Conservation (phyloP, 2,113 vertebrate genomes). For the Notiomystis cincta region DNA sequence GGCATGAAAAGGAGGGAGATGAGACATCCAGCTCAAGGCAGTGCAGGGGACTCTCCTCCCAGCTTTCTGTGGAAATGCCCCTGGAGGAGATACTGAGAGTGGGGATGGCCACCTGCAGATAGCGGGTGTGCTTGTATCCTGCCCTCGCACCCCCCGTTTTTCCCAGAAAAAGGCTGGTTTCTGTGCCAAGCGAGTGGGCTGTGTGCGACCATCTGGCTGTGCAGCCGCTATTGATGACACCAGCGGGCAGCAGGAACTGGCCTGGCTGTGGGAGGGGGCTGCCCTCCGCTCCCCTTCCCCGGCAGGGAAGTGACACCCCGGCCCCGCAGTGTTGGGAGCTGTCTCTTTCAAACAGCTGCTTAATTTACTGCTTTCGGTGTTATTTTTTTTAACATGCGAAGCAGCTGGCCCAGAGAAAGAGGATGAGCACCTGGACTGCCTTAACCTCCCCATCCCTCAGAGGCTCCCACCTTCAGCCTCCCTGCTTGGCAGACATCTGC, state of each 20-base stretch:
- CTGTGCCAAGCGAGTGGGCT: not conserved
- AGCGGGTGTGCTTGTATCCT: not conserved
- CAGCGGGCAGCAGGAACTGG: not conserved
- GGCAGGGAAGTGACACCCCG: rapidly evolving
- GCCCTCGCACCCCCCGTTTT: not conserved
- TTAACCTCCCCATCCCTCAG: not conserved
- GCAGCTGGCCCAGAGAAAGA: not conserved
- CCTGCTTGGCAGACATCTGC: not conserved
- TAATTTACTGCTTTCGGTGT: not conserved
- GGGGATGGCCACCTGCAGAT: not conserved
- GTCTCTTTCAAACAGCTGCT: not conserved
- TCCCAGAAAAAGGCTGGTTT: not conserved
- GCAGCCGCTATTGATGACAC: not conserved
- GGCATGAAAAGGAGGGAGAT: not conserved
- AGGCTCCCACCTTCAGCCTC: not conserved
- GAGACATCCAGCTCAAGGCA: not conserved
- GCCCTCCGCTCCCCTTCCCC: not conserved
- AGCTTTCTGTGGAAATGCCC: not conserved
- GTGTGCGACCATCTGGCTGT: not conserved
- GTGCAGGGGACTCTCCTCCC: rapidly evolving
- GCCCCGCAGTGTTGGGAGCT: not conserved
- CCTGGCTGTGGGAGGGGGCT: not conserved
- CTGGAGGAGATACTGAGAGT: not conserved
- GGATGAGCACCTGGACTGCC: not conserved
- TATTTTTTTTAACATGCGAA: not conserved